Evolutionary conservation across 2,113 vertebrate species (phyloP), one percentile per base, ranked within the genome.

Genomic region (Sceloporus tristichus): DNA sequence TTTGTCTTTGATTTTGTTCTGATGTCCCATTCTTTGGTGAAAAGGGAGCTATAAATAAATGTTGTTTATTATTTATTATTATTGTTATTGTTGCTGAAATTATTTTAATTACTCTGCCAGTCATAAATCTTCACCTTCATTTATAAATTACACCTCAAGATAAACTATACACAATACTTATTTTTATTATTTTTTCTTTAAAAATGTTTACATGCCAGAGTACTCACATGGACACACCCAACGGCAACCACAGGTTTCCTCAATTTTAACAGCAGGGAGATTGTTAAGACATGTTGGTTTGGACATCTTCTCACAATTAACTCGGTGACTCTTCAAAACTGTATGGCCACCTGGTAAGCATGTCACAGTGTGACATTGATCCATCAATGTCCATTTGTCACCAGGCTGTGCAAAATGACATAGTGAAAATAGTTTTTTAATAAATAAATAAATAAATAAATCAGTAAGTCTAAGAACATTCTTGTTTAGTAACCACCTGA

Each of bases 171-270:
- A 13, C 1, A 65, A 9, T 75, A 82, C n/a, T n/a, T n/a, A 59
- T 59, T 59, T 59, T 59, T 59, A 59, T 59, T 59, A 59, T 59
- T 59, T 59, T 13, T 59, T 59, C n/a, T 59, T 59, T 14, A 59
- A 59, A 59, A 59, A 16, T 14, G 13, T 59, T 5, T 59, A 11
- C 13, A 71, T 1, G 5, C 6, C 54, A 59, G 84, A 59, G 25
- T 87, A 96, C 98, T 96, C 96, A 99, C 99, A 99, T 0, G 98
- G 99, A 84, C 99, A 99, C 91, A 98, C 96, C 98, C 98, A 99
- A 88, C 97, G 97, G 95, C 99, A 99, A 95, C 97, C 97, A 13
- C 98, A 99, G 0, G 95, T 96, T 93, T 98, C 98, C 90, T 98
- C 96, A 13, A 98, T 95, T 95, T 94, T 98, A 48, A 98, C 68